These are phyloP conservation scores for Scytalopus superciliaris DNA, from an alignment of 2,113 vertebrate genomes.

Conservation along the genomic window DNA sequence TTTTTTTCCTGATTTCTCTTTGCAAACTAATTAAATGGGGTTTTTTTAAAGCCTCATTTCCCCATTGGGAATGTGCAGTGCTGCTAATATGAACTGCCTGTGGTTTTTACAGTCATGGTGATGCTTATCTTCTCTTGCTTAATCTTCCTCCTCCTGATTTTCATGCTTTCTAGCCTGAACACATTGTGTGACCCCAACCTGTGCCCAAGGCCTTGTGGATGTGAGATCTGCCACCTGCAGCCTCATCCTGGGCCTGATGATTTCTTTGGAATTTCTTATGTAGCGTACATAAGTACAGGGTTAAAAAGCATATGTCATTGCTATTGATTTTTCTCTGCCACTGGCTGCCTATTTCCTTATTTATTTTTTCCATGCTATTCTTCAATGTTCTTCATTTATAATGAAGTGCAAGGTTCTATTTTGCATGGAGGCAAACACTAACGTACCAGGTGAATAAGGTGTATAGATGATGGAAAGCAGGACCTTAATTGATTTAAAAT, in stretches of 20 bases:
- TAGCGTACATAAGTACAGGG: not conserved
- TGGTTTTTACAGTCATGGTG: not conserved
- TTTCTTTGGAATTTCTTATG: not conserved
- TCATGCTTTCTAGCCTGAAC: not conserved
- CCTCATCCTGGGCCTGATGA: not conserved
- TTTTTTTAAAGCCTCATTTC: not conserved
- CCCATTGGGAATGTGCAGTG: fast-evolving
- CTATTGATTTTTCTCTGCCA: not conserved
- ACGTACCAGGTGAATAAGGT: not conserved
- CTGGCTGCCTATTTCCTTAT: not conserved
- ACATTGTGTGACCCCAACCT: not conserved
- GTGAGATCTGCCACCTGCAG: not conserved
- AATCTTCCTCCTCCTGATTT: not conserved
- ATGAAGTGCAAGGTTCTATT: not conserved
- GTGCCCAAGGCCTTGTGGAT: not conserved
- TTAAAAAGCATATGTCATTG: not conserved
- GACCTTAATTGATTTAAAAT: not conserved
- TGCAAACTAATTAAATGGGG: not conserved
- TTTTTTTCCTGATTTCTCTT: not conserved
- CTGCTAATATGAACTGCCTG: not conserved
- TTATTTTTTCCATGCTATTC: not conserved
- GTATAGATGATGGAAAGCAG: not conserved
- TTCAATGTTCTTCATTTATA: not conserved
- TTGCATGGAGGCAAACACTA: not conserved
- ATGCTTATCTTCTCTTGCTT: not conserved